Percentiles rank a stretch among this genome's conserved stretches.
These are phyloP conservation scores for Epinotia demarniana DNA, from an alignment of 2,888 invertebrate genomes.

Conservation along the genomic window DNA sequence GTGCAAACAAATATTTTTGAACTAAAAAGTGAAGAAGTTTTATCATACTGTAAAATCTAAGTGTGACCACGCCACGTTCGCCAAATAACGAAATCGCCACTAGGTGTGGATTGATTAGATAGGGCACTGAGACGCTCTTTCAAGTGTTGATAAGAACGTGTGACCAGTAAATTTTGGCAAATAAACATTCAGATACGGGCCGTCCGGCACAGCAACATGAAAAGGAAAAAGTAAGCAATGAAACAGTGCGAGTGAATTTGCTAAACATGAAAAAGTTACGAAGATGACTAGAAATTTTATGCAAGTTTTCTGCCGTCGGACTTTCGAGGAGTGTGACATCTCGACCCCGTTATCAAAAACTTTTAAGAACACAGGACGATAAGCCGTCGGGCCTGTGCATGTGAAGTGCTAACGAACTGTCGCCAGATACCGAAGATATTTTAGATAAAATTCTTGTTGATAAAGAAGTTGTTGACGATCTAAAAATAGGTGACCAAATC, in stretches of 20 bases:
- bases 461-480: conserved; percentile 77
- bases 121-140: conserved; percentile 75
- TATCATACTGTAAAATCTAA: conserved; percentile 60
- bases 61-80: conserved; percentile 66
- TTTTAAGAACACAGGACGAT: conserved; percentile 72
- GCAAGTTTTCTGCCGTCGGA: conserved; percentile 71
- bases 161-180: conserved; percentile 73
- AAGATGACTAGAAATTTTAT: conserved; percentile 70
- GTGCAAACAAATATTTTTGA: conserved; percentile 62
- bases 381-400: conserved; percentile 80
- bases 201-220: conserved; percentile 71
- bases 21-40: conserved; percentile 73
- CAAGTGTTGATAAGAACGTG: conserved; percentile 79
- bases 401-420: conserved; percentile 78
- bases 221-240: conserved; percentile 78
- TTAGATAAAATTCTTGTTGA: conserved; percentile 74
- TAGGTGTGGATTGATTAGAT: conserved; percentile 79
- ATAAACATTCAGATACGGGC: conserved; percentile 66
- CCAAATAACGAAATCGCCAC: conserved; percentile 74
- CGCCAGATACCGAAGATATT: conserved; percentile 68
- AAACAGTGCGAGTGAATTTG: conserved; percentile 51
- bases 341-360: conserved; percentile 73
- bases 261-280: conserved; percentile 64
- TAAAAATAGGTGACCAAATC: conserved; percentile 86
- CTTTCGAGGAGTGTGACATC: conserved; percentile 70